Conservation (phyloP, 1,140 invertebrate genomes). For the Ooceraea biroi region DNA sequence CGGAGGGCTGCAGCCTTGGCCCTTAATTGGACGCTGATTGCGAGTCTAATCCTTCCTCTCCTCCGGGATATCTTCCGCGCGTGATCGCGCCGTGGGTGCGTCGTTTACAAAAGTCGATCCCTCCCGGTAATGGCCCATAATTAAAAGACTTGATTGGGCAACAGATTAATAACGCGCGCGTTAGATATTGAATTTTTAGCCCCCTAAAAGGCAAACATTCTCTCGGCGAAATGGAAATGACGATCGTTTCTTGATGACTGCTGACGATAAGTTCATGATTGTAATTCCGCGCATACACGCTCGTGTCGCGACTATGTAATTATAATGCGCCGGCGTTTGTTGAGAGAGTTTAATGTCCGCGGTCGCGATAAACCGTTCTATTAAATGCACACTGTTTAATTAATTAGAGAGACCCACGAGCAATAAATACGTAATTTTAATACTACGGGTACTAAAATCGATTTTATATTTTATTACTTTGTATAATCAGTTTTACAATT, state of each 20-base stretch:
- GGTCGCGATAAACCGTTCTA: not conserved
- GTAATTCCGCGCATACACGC: not conserved
- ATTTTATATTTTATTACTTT: not conserved
- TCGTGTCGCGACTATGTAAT: not conserved
- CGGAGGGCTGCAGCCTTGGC: conserved; percentile 12
- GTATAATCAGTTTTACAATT: not conserved
- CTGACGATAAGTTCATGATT: not conserved
- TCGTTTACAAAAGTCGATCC: conserved; percentile 26
- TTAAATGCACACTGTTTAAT: conserved; percentile 25
- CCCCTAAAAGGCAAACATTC: conserved; percentile 3
- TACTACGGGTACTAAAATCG: not conserved
- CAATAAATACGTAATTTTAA: not conserved
- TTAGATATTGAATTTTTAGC: not conserved
- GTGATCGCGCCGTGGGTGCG: conserved; percentile 34
- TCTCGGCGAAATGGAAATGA: not conserved
- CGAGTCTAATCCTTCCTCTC: conserved; percentile 52
- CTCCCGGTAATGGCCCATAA: conserved; percentile 54
- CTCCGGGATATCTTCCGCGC: conserved; percentile 45
- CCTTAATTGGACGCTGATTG: conserved; percentile 69
- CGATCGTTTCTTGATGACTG: not conserved
- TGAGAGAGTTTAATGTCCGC: not conserved
- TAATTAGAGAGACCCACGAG: not conserved
- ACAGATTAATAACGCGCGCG: conserved; percentile 4
- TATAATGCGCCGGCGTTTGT: not conserved
- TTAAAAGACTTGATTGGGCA: conserved; percentile 32